Base-by-base conservation (phyloP, 2,113 vertebrate genomes). In the Oreochromis spilurus region DNA sequence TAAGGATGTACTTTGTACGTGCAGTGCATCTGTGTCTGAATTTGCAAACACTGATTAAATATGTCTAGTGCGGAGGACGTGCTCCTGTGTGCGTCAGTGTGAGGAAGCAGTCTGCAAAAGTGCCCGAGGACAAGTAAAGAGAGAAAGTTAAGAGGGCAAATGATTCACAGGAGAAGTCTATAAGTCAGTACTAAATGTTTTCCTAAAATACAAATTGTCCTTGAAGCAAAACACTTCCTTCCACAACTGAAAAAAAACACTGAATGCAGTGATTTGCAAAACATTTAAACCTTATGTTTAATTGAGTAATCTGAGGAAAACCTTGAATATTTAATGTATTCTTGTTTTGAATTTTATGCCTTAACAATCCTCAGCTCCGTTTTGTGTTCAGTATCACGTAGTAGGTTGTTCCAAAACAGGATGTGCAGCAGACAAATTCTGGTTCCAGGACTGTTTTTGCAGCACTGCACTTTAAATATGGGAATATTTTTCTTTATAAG, bases 21-120 rank as follows among this genome's bases (percentile, higher is more conserved):
- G 86, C 62, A 29, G 82, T 84, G 67, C 31, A 26, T 36, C 36
- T 70, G 4, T 6, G 36, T 84, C 83, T 87, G 77, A 85, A 55
- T 83, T 86, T 45, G 86, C 38, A 86, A 81, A 90, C 85, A 91
- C 77, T 91, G 90, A 93, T 88, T 90, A 93, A 92, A 91, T 67
- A 67, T 53, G 82, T 84, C 11, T 55, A 14, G 82, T 79, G 81
- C 4, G 12, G 36, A 85, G 36, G 54, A 36, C 36, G 53, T 77
- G 57, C 24, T 83, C 50, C 29, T 65, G 70, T 48, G 48, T 57
- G 31, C 81, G 62, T 90, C 40, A 31, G 4, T 82, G 81, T 82
- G 50, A 81, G 34, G 45, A 77, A 77, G 72, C 43, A 13, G 10
- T 77, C 45, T 77, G 17, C 26, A 52, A 77, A 77, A 52, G 9